Percentiles rank a stretch among this genome's conserved stretches.
Evolutionary conservation across 2,113 vertebrate genomes (phyloP).

Genomic region (Lates calcarifer): DNA sequence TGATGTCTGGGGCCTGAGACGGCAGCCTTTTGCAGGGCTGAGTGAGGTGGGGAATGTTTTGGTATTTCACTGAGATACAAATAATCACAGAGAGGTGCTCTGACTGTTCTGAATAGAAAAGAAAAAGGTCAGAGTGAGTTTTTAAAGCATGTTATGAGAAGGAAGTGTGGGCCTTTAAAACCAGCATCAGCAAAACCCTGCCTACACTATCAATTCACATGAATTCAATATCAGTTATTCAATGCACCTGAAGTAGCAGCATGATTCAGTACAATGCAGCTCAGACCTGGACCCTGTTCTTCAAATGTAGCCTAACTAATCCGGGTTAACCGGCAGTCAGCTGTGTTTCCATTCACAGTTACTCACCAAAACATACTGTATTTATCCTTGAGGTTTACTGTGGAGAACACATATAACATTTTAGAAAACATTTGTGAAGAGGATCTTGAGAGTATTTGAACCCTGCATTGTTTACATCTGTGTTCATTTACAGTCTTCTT

Average conservation of each 20-base stretch:
- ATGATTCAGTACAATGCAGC: background rate
- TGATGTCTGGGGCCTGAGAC: slow-evolving; percentile 32
- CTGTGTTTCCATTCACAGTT: too few relatives aligned
- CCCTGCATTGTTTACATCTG: too few relatives aligned
- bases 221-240: background rate
- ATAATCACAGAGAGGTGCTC: background rate
- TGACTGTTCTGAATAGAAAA: background rate
- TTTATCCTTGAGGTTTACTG: too few relatives aligned
- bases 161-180: background rate
- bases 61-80: background rate
- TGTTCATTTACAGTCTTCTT: too few relatives aligned
- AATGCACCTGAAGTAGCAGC: background rate
- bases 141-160: background rate
- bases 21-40: slow-evolving; percentile 9
- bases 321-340: background rate
- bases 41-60: background rate
- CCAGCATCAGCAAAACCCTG: background rate
- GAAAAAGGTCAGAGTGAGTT: background rate
- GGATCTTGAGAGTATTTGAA: too few relatives aligned
- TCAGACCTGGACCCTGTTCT: background rate
- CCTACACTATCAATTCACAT: background rate
- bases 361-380: too few relatives aligned
- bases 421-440: background rate
- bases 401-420: too few relatives aligned
- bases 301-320: background rate